Percentiles rank a stretch among this genome's conserved stretches.
These are phyloP conservation scores for Hydrozoanthus gracilis DNA, from an alignment of 92 coral and sea anemone species.

Conservation along the genomic window DNA sequence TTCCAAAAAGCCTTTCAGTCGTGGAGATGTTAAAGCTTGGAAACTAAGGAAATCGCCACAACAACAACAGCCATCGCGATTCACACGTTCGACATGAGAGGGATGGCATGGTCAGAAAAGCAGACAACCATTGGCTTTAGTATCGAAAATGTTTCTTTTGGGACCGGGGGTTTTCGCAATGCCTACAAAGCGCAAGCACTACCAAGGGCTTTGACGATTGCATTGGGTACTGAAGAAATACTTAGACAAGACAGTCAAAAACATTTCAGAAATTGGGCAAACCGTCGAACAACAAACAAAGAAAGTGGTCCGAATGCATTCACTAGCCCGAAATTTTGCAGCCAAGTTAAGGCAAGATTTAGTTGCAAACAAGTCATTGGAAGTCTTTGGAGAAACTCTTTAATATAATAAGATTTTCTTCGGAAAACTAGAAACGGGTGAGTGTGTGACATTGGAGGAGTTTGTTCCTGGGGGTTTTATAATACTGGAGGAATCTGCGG, in stretches of 20 bases:
- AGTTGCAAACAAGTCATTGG: not conserved
- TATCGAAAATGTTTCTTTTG: not conserved
- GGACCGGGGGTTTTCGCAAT: constrained; percentile 23
- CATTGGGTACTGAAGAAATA: constrained; percentile 25
- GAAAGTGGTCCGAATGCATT: constrained; percentile 22
- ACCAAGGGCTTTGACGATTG: constrained; percentile 7
- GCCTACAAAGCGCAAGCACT: constrained; percentile 30
- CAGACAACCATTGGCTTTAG: not conserved
- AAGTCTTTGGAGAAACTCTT: constrained; percentile 10
- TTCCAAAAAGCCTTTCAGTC: constrained; percentile 11
- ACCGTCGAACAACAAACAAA: constrained; percentile 21
- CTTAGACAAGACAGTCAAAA: constrained; percentile 26
- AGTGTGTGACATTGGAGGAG: constrained; percentile 28
- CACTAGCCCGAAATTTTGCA: constrained; percentile 29
- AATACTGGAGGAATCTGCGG: constrained; percentile 5
- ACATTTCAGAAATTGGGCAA: constrained; percentile 16
- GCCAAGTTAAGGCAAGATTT: constrained; percentile 29
- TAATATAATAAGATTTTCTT: constrained; percentile 22
- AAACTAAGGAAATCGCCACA: constrained; percentile 14
- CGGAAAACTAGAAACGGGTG: constrained; percentile 21
- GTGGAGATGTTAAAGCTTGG: constrained; percentile 23
- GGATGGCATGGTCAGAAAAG: not conserved
- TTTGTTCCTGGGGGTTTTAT: constrained; percentile 10
- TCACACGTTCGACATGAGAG: constrained; percentile 8
- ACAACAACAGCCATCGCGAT: not conserved